A percentile compares a stretch with the other conserved stretches of the same genome.
phyloP scores from a whole-genome alignment of 2,888 invertebrate genomes.

The Phengaris alcon region DNA sequence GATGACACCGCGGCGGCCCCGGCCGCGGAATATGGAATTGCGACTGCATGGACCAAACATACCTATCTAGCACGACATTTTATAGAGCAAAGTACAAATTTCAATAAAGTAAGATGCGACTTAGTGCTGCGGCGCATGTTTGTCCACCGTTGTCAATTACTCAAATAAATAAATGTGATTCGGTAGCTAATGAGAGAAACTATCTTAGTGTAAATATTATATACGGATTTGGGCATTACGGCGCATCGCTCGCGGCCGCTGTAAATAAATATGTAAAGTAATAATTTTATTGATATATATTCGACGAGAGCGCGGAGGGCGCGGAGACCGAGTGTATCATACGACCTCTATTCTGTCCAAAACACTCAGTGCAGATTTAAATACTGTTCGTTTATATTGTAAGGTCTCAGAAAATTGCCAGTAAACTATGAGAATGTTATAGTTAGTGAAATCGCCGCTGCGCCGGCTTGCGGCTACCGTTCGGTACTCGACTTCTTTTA shows the following conservation, averaged over 20 bases:
- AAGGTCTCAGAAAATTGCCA: conserved; percentile 74
- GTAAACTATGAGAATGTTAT: conserved; percentile 58
- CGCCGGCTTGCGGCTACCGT: conserved; percentile 32
- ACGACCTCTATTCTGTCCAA: conserved; percentile 72
- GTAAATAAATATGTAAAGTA: conserved; percentile 77
- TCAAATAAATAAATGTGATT: conserved; percentile 79
- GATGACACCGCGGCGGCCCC: conserved; percentile 25
- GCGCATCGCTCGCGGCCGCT: conserved; percentile 66
- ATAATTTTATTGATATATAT: conserved; percentile 69
- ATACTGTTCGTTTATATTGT: conserved; percentile 63
- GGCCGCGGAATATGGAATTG: conserved; percentile 48
- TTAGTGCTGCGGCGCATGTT: conserved; percentile 74
- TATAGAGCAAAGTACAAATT: conserved; percentile 77
- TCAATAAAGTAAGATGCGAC: conserved; percentile 69
- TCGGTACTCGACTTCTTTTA: conserved; percentile 57
- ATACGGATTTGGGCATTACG: conserved; percentile 78
- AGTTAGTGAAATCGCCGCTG: conserved; percentile 42
- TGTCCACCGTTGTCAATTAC: conserved; percentile 80
- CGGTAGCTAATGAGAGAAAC: conserved; percentile 79
- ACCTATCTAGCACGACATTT: conserved; percentile 65
- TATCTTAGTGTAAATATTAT: conserved; percentile 78
- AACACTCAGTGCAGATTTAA: conserved; percentile 68
- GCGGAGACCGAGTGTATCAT: conserved; percentile 54
- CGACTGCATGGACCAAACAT: conserved; percentile 75
- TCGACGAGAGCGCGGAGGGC: conserved; percentile 38